phyloP scores from a whole-genome alignment of 2,797 vertebrate genomes.

The Molothrus aeneus region DNA sequence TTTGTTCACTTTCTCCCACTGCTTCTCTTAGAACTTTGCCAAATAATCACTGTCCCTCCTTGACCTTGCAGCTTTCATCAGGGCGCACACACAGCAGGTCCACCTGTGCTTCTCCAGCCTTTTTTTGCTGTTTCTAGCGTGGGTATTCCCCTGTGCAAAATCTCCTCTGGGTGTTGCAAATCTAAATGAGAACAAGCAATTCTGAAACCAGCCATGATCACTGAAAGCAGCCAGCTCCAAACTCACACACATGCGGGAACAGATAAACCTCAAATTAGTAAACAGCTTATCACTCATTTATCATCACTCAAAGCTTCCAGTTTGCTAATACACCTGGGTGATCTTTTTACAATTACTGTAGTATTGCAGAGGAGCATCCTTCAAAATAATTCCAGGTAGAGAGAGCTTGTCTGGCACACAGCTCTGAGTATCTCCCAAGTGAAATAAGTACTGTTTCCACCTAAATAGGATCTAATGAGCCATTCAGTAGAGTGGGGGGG shows the following conservation, averaged over 20 bases:
- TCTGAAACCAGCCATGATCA: background rate
- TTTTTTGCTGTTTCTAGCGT: background rate
- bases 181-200: background rate
- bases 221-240: background rate
- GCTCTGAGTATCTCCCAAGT: background rate
- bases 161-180: background rate
- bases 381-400: conserved; percentile 9
- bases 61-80: background rate
- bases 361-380: background rate
- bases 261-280: background rate
- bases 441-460: conserved; percentile 15
- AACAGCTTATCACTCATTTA: conserved; percentile 25
- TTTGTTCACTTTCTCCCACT: background rate
- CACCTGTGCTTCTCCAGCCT: background rate
- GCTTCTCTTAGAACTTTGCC: background rate
- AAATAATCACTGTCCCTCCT: background rate
- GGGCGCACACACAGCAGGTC: background rate
- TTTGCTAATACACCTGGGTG: conserved; percentile 1
- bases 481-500: background rate
- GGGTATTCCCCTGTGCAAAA: background rate
- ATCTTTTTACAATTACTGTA: conserved; percentile 11
- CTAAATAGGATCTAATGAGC: conserved; percentile 31
- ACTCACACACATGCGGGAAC: background rate
- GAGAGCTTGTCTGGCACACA: background rate
- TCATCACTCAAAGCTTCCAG: background rate